Evolutionary conservation across 2,797 vertebrate genomes (phyloP), one percentile per base, ranked within the genome.

Genomic region (Acipenser oxyrinchus): DNA sequence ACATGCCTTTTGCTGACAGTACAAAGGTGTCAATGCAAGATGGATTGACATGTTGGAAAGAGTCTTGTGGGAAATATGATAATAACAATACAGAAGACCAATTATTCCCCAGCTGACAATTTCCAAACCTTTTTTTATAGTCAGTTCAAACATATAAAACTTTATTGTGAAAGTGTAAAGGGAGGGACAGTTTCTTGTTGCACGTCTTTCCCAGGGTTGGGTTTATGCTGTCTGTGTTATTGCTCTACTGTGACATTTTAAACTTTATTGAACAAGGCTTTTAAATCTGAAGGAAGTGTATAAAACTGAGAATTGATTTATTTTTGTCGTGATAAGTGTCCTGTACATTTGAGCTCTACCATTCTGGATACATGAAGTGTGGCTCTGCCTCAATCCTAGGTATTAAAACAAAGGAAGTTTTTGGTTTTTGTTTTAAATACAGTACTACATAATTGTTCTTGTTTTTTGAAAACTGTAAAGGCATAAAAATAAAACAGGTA

Each of bases 221-320:
- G 88, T 94, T 95, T 97, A 95, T 95, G 90, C 91, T 91, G 78
- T 90, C 89, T 84, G 81, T 84, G 87, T 96, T 96, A 96, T 90
- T 88, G 92, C 90, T 90, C 94, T 94, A 87, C 90, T 90, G 93
- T 93, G 93, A 92, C 93, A 93, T 95, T 95, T 95, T 93, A 95
- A 95, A 95, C 89, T 94, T 96, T 96, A 97, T 95, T 95, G 91
- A 92, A 95, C 94, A 92, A 92, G 92, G 93, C 92, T 94, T 90
- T 86, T 90, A 94, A 93, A 95, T 94, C 92, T 94, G 89, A 87
- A 90, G 88, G 89, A 91, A 94, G 93, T 96, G 91, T 91, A 93
- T 94, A 95, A 96, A 95, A 93, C 86, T 87, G 90, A 89, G 90
- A 90, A 94, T 94, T 94, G 95, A 95, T 93, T 88, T 91, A 89